phyloP scores from a whole-genome alignment of 2,888 invertebrate species.

The Plutella xylostella region DNA sequence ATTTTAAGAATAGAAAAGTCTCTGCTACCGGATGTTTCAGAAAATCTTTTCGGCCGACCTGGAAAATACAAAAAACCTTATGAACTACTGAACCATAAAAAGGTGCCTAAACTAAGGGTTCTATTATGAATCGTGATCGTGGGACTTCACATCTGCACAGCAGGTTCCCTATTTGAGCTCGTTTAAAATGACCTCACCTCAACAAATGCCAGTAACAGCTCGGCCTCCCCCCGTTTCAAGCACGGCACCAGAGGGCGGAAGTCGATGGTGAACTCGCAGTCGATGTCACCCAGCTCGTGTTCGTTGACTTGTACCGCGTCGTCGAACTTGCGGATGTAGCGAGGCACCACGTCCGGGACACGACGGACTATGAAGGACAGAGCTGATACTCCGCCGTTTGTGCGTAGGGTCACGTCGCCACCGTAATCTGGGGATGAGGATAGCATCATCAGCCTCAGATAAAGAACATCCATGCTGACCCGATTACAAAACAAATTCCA shows the following conservation, averaged over 20 bases:
- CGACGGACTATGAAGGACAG: slow-evolving; percentile 85
- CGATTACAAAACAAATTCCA: too few species aligned
- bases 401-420: slow-evolving; percentile 83
- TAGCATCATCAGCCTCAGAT: too few species aligned
- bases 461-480: too few species aligned
- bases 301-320: slow-evolving; percentile 82
- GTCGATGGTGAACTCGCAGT: slow-evolving; percentile 79
- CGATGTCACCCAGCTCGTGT: slow-evolving; percentile 87
- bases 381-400: slow-evolving; percentile 84
- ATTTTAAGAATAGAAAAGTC: slow-evolving; percentile 86
- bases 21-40: slow-evolving; percentile 88
- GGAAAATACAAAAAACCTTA: slow-evolving; percentile 18
- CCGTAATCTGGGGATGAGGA: slow-evolving; percentile 73
- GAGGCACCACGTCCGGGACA: slow-evolving; percentile 84
- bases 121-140: too few species aligned
- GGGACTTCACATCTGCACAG: too few species aligned
- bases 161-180: too few species aligned
- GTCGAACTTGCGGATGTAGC: slow-evolving; percentile 77
- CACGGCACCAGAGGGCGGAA: slow-evolving; percentile 73
- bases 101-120: too few species aligned
- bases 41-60: slow-evolving; percentile 82
- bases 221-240: slow-evolving; percentile 75
- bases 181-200: too few species aligned
- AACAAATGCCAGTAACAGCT: slow-evolving; percentile 76
- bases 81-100: not conserved